These are phyloP conservation scores for Galerucella calmariensis DNA, from an alignment of 2,888 invertebrate genomes.

Conservation along the genomic window DNA sequence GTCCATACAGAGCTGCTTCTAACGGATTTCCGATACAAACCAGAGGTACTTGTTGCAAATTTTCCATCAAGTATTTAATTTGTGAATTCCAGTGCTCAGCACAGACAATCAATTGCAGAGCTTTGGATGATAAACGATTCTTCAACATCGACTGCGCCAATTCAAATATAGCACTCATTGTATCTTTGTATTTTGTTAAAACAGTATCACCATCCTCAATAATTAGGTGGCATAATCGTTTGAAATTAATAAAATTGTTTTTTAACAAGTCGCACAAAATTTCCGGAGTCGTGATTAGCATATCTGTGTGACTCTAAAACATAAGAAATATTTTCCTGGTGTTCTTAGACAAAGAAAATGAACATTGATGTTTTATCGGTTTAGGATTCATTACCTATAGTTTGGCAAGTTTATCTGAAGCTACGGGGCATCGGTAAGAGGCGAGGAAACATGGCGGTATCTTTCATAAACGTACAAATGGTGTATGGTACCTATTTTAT, in stretches of 20 bases:
- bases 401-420: too few relatives aligned
- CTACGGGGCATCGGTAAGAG: too few relatives aligned
- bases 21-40: conserved; percentile 78
- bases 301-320: conserved; percentile 67
- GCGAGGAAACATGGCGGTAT: too few relatives aligned
- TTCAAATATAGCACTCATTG: conserved; percentile 64
- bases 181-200: conserved; percentile 67
- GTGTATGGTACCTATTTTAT: too few relatives aligned
- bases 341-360: background rate
- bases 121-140: conserved; percentile 63
- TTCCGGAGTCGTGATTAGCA: conserved; percentile 77
- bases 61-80: conserved; percentile 69
- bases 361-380: background rate
- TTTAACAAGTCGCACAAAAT: conserved; percentile 67
- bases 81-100: conserved; percentile 74
- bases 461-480: too few relatives aligned
- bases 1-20: conserved; percentile 81
- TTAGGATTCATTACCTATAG: too few relatives aligned
- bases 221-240: conserved; percentile 73
- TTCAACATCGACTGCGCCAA: conserved; percentile 66
- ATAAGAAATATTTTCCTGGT: background rate
- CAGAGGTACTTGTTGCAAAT: conserved; percentile 69
- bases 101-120: conserved; percentile 71
- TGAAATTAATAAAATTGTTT: conserved; percentile 69
- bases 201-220: conserved; percentile 78